Conservation (phyloP, 2,888 invertebrate genomes). For the Balanococcus diminutus region DNA sequence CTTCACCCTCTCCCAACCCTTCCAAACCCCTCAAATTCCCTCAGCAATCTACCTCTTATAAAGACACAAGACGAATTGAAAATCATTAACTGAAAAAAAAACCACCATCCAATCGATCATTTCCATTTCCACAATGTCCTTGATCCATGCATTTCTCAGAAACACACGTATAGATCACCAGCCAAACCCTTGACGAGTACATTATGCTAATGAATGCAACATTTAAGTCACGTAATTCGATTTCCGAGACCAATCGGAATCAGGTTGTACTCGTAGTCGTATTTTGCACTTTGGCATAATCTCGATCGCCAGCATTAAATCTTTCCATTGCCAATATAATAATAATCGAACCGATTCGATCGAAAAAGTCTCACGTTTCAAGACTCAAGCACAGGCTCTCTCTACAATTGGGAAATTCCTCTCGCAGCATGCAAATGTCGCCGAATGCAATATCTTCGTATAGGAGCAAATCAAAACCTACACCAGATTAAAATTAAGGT, state of each 20-base stretch:
- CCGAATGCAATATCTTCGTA: neutral
- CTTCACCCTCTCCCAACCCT: too few relatives aligned
- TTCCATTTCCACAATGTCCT: neutral
- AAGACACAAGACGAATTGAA: neutral
- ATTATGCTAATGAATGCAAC: slow-evolving; percentile 2
- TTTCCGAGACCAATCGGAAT: neutral
- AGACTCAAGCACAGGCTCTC: neutral
- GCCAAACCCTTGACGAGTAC: neutral
- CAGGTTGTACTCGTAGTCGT: neutral
- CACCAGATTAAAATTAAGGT: neutral
- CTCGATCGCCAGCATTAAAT: neutral
- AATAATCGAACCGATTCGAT: neutral
- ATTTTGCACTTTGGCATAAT: neutral
- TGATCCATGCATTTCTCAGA: neutral
- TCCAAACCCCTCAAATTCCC: too few relatives aligned
- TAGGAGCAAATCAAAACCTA: too few relatives aligned
- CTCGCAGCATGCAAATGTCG: neutral
- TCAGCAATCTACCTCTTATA: too few relatives aligned
- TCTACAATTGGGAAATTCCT: neutral
- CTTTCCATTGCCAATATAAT: neutral
- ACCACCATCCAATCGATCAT: neutral
- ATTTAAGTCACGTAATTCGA: slow-evolving; percentile 28
- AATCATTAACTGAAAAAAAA: neutral
- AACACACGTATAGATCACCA: neutral
- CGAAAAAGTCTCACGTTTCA: neutral